Conservation (phyloP, 2,888 invertebrate species). For the Netelia virgata region DNA sequence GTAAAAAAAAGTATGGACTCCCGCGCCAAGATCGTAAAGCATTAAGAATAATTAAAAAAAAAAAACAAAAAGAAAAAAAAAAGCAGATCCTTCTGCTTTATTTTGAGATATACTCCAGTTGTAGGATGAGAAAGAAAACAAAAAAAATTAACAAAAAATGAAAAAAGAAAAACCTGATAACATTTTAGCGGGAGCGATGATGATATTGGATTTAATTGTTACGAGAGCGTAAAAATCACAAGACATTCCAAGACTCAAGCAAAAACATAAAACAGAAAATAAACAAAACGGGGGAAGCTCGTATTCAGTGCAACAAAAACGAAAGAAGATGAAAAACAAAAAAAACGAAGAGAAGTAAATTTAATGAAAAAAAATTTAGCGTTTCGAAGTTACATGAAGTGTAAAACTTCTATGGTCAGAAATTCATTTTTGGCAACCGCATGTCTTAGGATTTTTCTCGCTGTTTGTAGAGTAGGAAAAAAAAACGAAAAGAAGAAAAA, state of each 20-base stretch:
- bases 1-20: constrained; percentile 74
- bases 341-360: constrained; percentile 52
- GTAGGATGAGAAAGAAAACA: constrained; percentile 71
- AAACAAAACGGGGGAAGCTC: constrained; percentile 54
- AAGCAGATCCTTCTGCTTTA: constrained; percentile 78
- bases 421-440: constrained; percentile 70
- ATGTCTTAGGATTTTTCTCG: constrained; percentile 84
- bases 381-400: constrained; percentile 72
- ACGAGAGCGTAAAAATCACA: constrained; percentile 83
- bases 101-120: constrained; percentile 80
- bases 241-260: constrained; percentile 78
- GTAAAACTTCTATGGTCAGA: constrained; percentile 70
- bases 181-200: constrained; percentile 76
- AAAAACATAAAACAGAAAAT: constrained; percentile 11
- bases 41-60: constrained; percentile 69
- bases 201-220: constrained; percentile 82
- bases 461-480: constrained; percentile 79
- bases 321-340: constrained; percentile 53
- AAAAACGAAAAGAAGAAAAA: constrained; percentile 21
- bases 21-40: constrained; percentile 78
- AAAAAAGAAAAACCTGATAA: constrained; percentile 73
- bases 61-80: constrained; percentile 75
- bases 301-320: constrained; percentile 60
- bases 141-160: constrained; percentile 64
- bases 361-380: constrained; percentile 66